Evolutionary conservation across 2,113 vertebrate species (phyloP), one percentile per base, ranked within the genome.

Genomic region (Pygoscelis antarcticus): DNA sequence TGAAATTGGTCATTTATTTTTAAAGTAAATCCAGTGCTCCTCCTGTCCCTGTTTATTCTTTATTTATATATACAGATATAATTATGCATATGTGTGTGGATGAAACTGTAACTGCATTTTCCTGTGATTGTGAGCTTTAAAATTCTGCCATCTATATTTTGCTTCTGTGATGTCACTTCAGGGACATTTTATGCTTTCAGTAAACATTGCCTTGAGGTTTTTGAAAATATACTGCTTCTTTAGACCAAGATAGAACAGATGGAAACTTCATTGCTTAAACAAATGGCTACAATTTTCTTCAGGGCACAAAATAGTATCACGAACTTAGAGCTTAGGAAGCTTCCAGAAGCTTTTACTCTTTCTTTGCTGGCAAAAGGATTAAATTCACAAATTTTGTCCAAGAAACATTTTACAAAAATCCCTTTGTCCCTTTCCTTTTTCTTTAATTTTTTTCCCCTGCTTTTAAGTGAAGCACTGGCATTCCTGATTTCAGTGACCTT

Each of bases 221-320:
- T 98, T 94, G 58, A 95, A 97, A 94, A 96, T 86, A 96, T 85
- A 95, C 5, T 23, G 23, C 62, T 93, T 92, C 85, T 96, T 96
- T 97, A 96, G 98, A 97, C 88, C 77, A 95, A 96, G 87, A 91
- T 13, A 62, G 87, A 97, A 93, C 92, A 98, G 96, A 97, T 95
- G 90, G 90, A 96, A 96, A 68, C 46, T 93, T 96, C 84, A 85
- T 80, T 95, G 86, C 72, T 96, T 94, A 95, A 96, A 95, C 87
- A 96, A 97, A 95, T 58, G 94, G 62, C 74, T 96, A 87, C 60
- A 93, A 30, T 96, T 71, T 72, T 70, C 90, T 92, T 76, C 42
- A 94, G 77, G 87, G 84, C 46, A 97, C 55, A 92, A 89, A 77
- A 77, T 9, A 90, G 52, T 96, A 81, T 82, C 36, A 66, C 55